Conservation (phyloP, 53 echinoderm and acorn worm species). For the Actinopyga echinites region DNA sequence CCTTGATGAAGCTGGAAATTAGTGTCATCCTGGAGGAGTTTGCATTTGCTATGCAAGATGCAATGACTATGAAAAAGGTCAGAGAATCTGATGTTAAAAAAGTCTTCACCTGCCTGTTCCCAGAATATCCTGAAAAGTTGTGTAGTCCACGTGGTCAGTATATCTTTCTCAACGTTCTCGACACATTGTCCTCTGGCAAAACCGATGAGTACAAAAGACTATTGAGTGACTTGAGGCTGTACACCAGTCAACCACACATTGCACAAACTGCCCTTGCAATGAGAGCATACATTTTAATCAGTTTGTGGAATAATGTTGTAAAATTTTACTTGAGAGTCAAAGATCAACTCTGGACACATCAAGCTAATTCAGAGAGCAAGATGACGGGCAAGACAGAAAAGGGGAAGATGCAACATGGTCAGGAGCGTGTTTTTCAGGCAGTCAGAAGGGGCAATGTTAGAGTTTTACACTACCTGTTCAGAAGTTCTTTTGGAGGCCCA, state of each 20-base stretch:
- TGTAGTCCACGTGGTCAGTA: constrained; percentile 75
- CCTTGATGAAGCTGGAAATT: constrained; percentile 82
- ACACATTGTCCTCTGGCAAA: constrained; percentile 84
- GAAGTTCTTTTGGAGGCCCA: constrained; percentile 56
- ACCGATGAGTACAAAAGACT: constrained; percentile 79
- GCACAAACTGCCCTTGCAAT: constrained; percentile 86
- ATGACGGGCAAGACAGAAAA: neutral
- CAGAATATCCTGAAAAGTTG: constrained; percentile 78
- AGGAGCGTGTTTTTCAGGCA: constrained; percentile 70
- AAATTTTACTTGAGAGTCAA: constrained; percentile 69
- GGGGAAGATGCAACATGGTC: neutral
- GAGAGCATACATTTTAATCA: constrained; percentile 79
- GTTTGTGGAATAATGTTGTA: constrained; percentile 80
- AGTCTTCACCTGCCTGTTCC: constrained; percentile 68
- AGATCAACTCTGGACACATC: neutral
- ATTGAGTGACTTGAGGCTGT: constrained; percentile 73
- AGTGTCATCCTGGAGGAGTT: constrained; percentile 87
- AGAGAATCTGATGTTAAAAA: constrained; percentile 56
- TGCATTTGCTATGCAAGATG: constrained; percentile 68
- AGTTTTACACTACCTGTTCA: constrained; percentile 77
- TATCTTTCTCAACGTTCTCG: constrained; percentile 82
- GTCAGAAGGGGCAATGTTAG: constrained; percentile 82
- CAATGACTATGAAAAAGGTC: constrained; percentile 57
- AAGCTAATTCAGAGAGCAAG: neutral
- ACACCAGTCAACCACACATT: constrained; percentile 70